Conservation (phyloP, 2,888 invertebrate genomes). For the Xanthia icteritia region DNA sequence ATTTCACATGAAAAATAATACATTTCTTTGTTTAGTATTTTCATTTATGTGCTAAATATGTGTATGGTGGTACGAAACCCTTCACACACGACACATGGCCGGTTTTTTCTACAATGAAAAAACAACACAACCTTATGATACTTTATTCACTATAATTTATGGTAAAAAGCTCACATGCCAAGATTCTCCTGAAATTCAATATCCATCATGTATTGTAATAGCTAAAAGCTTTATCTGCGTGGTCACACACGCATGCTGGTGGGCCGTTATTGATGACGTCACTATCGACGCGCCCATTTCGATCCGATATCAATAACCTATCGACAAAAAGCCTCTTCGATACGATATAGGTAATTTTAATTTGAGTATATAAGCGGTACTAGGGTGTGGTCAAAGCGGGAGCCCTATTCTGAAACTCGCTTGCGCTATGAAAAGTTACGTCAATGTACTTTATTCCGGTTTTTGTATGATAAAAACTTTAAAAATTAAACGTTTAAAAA, state of each 20-base stretch:
- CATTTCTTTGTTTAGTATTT: no score
- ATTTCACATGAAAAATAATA: no score
- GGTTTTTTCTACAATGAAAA: no score
- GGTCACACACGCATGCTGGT: slow-evolving; percentile 72
- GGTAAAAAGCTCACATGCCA: neutral
- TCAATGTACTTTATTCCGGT: neutral
- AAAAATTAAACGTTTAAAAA: neutral
- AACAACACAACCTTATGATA: no score
- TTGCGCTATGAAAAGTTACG: slow-evolving; percentile 27
- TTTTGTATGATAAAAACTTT: neutral
- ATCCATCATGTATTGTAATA: slow-evolving; percentile 71
- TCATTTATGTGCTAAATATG: no score
- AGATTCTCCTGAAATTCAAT: slow-evolving; percentile 45
- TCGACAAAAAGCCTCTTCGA: slow-evolving; percentile 85
- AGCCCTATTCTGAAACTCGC: slow-evolving; percentile 65
- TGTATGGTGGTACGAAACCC: no score
- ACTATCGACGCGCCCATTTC: slow-evolving; percentile 82
- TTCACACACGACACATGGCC: no score
- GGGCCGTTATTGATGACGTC: slow-evolving; percentile 82
- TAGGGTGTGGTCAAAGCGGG: slow-evolving; percentile 81
- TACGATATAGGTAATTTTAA: slow-evolving; percentile 84
- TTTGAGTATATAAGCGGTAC: slow-evolving; percentile 83
- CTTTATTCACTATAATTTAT: neutral
- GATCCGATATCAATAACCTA: slow-evolving; percentile 88
- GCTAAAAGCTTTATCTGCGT: slow-evolving; percentile 76